Conservation (phyloP, 2,888 invertebrate genomes). For the Pheosia gnoma region DNA sequence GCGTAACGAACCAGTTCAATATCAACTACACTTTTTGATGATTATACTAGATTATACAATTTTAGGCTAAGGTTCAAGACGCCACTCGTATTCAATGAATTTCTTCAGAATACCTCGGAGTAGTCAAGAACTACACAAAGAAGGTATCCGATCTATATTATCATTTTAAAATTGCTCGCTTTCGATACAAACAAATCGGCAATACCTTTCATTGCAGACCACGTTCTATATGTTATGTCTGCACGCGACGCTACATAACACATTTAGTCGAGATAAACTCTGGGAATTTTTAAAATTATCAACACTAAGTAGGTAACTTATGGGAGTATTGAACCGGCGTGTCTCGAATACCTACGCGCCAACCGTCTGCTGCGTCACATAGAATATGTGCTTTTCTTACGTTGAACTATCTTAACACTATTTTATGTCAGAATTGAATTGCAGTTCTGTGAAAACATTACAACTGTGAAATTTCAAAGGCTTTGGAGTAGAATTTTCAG, state of each 20-base stretch:
- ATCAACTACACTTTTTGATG: no score
- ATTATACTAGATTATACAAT: no score
- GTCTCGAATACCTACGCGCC: slow-evolving; percentile 4
- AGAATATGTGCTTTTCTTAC: slow-evolving; percentile 9
- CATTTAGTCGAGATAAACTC: slow-evolving; percentile 44
- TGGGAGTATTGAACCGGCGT: slow-evolving; percentile 36
- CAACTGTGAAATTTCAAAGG: background rate
- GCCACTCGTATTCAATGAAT: no score
- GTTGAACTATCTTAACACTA: background rate
- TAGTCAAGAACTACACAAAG: no score
- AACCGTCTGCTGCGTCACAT: slow-evolving; percentile 18
- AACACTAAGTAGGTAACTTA: slow-evolving; percentile 42
- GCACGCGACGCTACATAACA: slow-evolving; percentile 29
- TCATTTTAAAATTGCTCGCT: background rate
- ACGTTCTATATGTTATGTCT: background rate
- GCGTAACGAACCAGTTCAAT: no score
- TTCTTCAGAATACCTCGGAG: no score
- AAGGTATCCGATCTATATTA: no score
- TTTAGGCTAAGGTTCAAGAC: no score
- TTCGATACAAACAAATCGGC: slow-evolving; percentile 17
- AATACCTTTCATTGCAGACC: slow-evolving; percentile 13
- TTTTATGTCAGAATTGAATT: background rate
- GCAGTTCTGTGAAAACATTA: background rate
- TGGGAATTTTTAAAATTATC: slow-evolving; percentile 49
- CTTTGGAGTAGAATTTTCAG: no score